Evolutionary conservation across 2,888 invertebrate genomes (phyloP).

Genomic region (Platerodrilus igneus): DNA sequence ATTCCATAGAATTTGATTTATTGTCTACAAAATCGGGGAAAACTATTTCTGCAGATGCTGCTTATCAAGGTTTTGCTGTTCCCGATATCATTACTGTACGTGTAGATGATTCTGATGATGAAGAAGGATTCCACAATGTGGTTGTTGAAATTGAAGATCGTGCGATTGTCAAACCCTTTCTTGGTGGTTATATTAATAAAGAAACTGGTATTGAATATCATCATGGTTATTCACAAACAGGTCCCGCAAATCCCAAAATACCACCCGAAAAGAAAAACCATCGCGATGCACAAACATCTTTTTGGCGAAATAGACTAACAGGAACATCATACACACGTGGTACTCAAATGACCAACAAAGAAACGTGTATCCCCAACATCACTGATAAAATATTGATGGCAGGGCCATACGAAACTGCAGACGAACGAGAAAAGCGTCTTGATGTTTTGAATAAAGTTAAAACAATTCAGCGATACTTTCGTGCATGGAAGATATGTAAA

Average conservation of each 20-base stretch:
- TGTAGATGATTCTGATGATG: conserved; percentile 43
- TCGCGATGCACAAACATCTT: conserved; percentile 62
- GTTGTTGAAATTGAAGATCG: conserved; percentile 58
- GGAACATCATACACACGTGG: conserved; percentile 55
- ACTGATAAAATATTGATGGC: conserved; percentile 59
- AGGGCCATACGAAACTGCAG: conserved; percentile 62
- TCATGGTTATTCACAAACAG: conserved; percentile 81
- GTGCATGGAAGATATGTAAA: conserved; percentile 54
- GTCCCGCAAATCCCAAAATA: conserved; percentile 54
- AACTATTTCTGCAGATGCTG: conserved; percentile 38
- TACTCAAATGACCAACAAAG: conserved; percentile 58
- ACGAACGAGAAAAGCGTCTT: conserved; percentile 55
- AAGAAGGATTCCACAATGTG: conserved; percentile 47
- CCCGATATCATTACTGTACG: conserved; percentile 56
- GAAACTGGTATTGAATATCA: conserved; percentile 67
- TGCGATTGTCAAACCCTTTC: conserved; percentile 66
- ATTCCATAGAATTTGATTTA: conserved; percentile 33
- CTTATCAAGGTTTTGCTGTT: conserved; percentile 38
- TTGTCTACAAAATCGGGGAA: conserved; percentile 33
- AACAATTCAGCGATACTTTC: conserved; percentile 63
- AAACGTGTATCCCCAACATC: conserved; percentile 58
- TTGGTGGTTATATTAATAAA: conserved; percentile 76
- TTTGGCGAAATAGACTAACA: conserved; percentile 51
- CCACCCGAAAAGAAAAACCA: conserved; percentile 52
- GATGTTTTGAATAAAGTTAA: conserved; percentile 55